Evolutionary conservation across 2,888 invertebrate genomes (phyloP).

Genomic region (Dasysyrphus tricinctus): DNA sequence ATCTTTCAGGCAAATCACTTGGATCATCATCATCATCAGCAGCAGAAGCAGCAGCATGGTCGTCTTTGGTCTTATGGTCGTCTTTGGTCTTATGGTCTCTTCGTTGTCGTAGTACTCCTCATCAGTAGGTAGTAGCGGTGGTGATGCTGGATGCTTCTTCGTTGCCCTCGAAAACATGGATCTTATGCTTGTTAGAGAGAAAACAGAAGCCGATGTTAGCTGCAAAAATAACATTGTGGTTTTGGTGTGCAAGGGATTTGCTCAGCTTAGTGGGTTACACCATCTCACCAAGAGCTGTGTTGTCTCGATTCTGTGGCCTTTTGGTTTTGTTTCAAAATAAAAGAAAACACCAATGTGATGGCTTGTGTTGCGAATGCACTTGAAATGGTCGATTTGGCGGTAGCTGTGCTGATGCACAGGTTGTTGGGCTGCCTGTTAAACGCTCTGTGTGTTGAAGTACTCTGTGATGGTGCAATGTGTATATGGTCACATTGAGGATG

Average conservation of each 20-base stretch:
- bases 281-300: conserved; percentile 37
- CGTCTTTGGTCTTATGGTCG: conserved; percentile 23
- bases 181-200: conserved; percentile 72
- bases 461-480: not conserved
- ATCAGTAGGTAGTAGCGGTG: not conserved
- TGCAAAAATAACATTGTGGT: conserved; percentile 67
- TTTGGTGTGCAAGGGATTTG: conserved; percentile 71
- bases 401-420: conserved; percentile 54
- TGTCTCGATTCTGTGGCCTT: conserved; percentile 39
- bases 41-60: not conserved
- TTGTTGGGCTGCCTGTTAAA: conserved; percentile 52
- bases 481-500: conserved; percentile 54
- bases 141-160: conserved; percentile 50
- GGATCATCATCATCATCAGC: conserved; percentile 55
- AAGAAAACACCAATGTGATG: conserved; percentile 10
- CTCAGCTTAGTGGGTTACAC: conserved; percentile 73
- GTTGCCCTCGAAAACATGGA: conserved; percentile 63
- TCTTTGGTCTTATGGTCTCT: conserved; percentile 11
- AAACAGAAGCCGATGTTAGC: conserved; percentile 75
- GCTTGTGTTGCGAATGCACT: conserved; percentile 57
- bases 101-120: conserved; percentile 28
- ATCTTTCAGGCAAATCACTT: conserved; percentile 75
- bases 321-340: conserved; percentile 7
- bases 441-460: conserved; percentile 21
- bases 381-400: conserved; percentile 62